These are phyloP conservation scores for Sycobia sp. DNA, from an alignment of 1,140 invertebrate species.

Conservation along the genomic window DNA sequence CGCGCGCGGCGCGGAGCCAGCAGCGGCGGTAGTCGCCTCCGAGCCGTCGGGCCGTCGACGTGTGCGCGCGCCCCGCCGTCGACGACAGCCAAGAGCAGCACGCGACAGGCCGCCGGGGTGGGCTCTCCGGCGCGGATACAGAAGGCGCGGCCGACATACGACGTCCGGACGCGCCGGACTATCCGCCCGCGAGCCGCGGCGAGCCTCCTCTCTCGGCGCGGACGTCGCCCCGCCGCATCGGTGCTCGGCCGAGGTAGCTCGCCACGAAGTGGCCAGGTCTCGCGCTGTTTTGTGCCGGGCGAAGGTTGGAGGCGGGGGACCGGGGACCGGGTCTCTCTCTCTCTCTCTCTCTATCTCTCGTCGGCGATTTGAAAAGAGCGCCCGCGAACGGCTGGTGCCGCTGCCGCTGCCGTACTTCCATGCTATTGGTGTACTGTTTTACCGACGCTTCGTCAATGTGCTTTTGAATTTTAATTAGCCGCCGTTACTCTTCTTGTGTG, in stretches of 20 bases:
- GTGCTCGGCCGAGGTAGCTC: neutral
- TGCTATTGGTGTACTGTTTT: slow-evolving; percentile 12
- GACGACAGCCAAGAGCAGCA: no score
- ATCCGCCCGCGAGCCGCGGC: no score
- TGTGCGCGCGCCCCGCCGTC: slow-evolving; percentile 35
- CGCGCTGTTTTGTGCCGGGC: no score
- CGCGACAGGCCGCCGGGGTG: neutral
- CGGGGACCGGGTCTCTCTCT: neutral
- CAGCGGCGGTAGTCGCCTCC: slow-evolving; percentile 53
- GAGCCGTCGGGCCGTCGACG: slow-evolving; percentile 58
- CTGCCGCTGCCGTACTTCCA: no score
- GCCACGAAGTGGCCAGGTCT: no score
- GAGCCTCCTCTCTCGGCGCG: neutral
- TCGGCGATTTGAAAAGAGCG: neutral
- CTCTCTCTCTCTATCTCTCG: no score
- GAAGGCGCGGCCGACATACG: no score
- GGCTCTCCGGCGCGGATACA: neutral
- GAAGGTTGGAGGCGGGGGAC: no score
- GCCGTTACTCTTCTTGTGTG: no score
- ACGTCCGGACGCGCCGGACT: no score
- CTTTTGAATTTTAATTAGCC: neutral
- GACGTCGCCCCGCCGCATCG: neutral
- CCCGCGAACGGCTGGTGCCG: no score
- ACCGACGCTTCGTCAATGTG: slow-evolving; percentile 11
- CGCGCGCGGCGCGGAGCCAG: slow-evolving; percentile 35